A percentile compares a stretch with the other conserved stretches of the same genome.
phyloP scores from a whole-genome alignment of 2,797 vertebrate species.

The Parauchenoglanis punctatus region DNA sequence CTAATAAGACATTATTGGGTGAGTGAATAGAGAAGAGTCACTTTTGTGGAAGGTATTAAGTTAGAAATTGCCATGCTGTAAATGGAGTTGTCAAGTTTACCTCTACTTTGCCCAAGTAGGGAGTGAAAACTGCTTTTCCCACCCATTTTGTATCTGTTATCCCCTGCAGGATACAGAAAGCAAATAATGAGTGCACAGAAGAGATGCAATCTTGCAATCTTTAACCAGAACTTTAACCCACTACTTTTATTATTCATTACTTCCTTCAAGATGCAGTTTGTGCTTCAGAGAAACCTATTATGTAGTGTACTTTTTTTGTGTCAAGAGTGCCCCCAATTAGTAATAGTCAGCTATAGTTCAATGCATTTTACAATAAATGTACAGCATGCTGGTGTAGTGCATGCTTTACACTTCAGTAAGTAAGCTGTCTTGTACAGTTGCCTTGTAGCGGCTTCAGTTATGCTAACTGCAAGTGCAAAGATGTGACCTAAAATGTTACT shows the following conservation, averaged over 20 bases:
- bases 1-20: constrained; percentile 14
- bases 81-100: constrained; percentile 41
- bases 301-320: neutral
- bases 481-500: constrained; percentile 11
- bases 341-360: neutral
- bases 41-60: neutral
- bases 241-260: neutral
- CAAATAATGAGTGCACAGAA: neutral
- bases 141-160: constrained; percentile 24
- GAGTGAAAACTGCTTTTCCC: constrained; percentile 36
- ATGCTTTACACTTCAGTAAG: neutral
- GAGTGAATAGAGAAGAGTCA: neutral
- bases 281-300: neutral
- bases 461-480: neutral
- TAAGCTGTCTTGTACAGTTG: too few relatives aligned
- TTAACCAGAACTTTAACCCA: neutral
- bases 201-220: neutral
- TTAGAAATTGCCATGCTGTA: neutral
- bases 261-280: neutral
- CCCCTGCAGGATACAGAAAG: constrained; percentile 29
- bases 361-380: neutral
- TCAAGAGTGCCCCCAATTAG: neutral
- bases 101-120: constrained; percentile 27
- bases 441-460: neutral
- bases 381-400: neutral